Evolutionary conservation across 2,888 invertebrate genomes (phyloP).

Genomic region (Eupithecia exiguata): DNA sequence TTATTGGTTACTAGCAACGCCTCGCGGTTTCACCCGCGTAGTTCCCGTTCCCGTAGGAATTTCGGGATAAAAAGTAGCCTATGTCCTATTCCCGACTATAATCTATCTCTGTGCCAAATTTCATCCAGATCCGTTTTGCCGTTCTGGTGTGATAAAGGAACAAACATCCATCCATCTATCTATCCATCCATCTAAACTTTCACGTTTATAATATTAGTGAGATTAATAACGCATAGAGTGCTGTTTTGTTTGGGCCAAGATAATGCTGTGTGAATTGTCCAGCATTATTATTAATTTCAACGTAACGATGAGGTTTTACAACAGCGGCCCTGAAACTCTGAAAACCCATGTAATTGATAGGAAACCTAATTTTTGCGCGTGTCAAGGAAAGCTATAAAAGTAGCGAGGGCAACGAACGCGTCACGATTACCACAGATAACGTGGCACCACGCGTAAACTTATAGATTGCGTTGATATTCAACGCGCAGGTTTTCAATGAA

Average conservation of each 20-base stretch:
- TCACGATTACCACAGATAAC: conserved; percentile 15
- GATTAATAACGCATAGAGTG: neutral
- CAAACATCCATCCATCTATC: no score
- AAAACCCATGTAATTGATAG: conserved; percentile 8
- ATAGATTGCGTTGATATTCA: neutral
- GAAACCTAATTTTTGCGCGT: conserved; percentile 12
- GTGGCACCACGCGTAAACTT: neutral
- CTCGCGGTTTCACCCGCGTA: no score
- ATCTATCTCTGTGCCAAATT: no score
- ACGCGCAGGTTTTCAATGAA: neutral
- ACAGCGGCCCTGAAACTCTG: neutral
- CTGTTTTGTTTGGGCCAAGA: neutral
- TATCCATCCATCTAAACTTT: no score
- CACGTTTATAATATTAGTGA: no score
- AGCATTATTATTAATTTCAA: neutral
- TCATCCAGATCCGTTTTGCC: no score
- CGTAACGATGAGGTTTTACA: neutral
- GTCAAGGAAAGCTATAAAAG: conserved; percentile 23
- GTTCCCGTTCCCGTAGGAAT: no score
- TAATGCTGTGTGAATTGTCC: no score
- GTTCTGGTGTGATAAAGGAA: no score
- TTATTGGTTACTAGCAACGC: no score
- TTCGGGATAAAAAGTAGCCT: no score
- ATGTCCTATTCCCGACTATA: no score
- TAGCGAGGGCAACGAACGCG: conserved; percentile 12